phyloP scores from a whole-genome alignment of 1,140 invertebrate species.

The Mylabris phalerata region DNA sequence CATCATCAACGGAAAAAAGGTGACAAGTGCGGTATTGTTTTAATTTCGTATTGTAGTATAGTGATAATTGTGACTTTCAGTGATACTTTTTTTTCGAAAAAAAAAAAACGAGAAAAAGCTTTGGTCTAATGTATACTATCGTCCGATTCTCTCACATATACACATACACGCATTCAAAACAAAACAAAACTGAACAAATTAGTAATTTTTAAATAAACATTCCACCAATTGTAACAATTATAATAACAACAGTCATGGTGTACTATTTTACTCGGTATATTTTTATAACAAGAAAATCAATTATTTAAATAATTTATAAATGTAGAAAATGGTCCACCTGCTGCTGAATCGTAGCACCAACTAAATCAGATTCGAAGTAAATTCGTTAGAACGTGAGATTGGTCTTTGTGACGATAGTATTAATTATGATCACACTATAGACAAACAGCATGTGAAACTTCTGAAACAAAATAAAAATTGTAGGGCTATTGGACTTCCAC shows the following conservation, averaged over 20 bases:
- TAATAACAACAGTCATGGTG: conserved; percentile 26
- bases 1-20: conserved; percentile 7
- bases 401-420: too few species aligned
- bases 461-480: conserved; percentile 27
- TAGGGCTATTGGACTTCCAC: conserved; percentile 45
- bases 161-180: too few species aligned
- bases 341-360: conserved; percentile 19
- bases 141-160: not conserved
- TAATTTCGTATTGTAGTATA: conserved; percentile 35
- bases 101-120: conserved; percentile 1
- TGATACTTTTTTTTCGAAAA: conserved; percentile 11
- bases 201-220: conserved; percentile 4
- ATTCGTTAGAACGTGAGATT: not conserved
- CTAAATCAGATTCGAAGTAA: conserved; percentile 7
- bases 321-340: conserved; percentile 38
- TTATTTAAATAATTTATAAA: conserved; percentile 26
- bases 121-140: conserved; percentile 23
- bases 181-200: too few species aligned
- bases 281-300: conserved; percentile 30
- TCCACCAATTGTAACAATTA: conserved; percentile 7
- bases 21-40: conserved; percentile 30
- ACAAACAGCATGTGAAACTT: conserved; percentile 26
- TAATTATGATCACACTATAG: conserved; percentile 22
- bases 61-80: conserved; percentile 18
- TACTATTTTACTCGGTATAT: conserved; percentile 39